phyloP scores from a whole-genome alignment of 2,797 vertebrate species.

The Euthynnus affinis region DNA sequence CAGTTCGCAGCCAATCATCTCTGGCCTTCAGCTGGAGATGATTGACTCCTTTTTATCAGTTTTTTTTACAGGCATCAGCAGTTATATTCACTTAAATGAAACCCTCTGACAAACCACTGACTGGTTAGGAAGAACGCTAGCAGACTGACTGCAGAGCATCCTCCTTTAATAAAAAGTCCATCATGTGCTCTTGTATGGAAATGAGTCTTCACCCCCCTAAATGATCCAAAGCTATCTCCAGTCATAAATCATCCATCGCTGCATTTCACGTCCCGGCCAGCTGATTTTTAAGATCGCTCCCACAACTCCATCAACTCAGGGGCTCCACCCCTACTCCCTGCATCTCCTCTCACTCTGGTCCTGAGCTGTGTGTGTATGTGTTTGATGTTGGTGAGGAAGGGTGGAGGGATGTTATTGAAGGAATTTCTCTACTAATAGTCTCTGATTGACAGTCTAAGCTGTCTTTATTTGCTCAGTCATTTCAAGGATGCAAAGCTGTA shows the following conservation, averaged over 20 bases:
- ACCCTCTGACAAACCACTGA: constrained; percentile 44
- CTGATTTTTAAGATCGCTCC: constrained; percentile 46
- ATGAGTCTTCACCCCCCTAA: constrained; percentile 12
- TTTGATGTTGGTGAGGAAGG: constrained; percentile 13
- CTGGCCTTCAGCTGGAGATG: constrained; percentile 20
- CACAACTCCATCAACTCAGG: constrained; percentile 53
- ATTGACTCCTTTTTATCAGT: constrained; percentile 34
- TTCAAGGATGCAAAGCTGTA: constrained; percentile 76
- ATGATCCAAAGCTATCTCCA: constrained; percentile 41
- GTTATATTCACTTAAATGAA: constrained; percentile 46
- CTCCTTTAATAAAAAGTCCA: constrained; percentile 44
- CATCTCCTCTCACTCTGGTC: constrained; percentile 40
- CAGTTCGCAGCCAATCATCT: constrained; percentile 38
- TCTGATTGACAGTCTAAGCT: constrained; percentile 64
- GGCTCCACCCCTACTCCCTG: constrained; percentile 61
- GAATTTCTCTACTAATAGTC: constrained; percentile 75
- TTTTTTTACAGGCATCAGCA: constrained; percentile 55
- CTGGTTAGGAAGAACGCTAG: constrained; percentile 22
- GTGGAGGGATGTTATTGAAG: constrained; percentile 47
- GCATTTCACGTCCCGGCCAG: constrained; percentile 22
- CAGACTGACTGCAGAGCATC: constrained; percentile 31
- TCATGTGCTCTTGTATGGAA: constrained; percentile 24
- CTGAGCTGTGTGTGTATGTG: constrained; percentile 12
- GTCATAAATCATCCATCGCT: constrained; percentile 32
- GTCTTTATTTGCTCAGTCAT: constrained; percentile 72